Evolutionary conservation across 2,888 invertebrate species (phyloP), one percentile per base, ranked within the genome.

Genomic region (Philhelius pedissequus): DNA sequence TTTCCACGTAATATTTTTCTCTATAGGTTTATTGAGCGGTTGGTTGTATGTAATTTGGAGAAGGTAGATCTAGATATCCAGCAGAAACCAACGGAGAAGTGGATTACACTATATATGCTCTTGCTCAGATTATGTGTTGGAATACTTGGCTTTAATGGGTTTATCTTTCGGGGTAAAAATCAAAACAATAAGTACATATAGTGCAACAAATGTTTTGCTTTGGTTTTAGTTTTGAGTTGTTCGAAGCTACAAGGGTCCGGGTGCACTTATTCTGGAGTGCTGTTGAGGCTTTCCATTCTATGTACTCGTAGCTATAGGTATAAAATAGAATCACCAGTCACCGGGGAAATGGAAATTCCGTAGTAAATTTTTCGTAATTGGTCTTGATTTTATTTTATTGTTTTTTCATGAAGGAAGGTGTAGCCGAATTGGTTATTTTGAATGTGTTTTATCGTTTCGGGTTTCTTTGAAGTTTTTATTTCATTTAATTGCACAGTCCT

Each of bases 1-100:
- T 82, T 82, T 82, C 32, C 82, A 58, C 71, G 82, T 68, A 73
- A 71, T 68, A 77, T 77, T 68, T 77, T 68, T 82, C 77, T 77
- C 73, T 45, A 54, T 45, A 7, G n/a, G n/a, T n/a, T n/a, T n/a
- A n/a, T n/a, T n/a, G 62, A 64, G 6, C 45, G 38, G 6, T 50
- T 15, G 50, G 6, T 1, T 69, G 18, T 9, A 3, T 6, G 1
- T 35, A 11, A 35, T 20, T n/a, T 35, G 22, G 4, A 13, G 35
- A 35, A 32, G 4, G 22, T 7, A 48, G 8, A 30, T 3, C 6
- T 15, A 6, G 0, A 45, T 11, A 0, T 48, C 0, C 22, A n/a
- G n/a, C 15, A 13, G 40, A 4, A 7, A 30, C 32, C n/a, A 25
- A 9, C 27, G 1, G 54, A 20, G 15, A 40, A 35, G 40, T 6